phyloP scores from a whole-genome alignment of 2,113 vertebrate species.

The Phainopepla nitens region DNA sequence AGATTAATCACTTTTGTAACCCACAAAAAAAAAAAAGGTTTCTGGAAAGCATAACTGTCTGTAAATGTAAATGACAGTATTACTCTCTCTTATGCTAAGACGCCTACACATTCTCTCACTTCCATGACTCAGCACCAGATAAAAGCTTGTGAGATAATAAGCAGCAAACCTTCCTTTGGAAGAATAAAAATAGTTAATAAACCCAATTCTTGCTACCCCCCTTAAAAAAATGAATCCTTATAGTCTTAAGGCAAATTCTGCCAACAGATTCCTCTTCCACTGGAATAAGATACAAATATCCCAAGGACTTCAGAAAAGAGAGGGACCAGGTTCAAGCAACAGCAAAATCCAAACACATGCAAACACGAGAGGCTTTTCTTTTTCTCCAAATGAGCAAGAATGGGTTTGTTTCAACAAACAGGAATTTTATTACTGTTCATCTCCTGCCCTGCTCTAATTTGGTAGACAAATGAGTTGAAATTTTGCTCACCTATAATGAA shows the following conservation, averaged over 20 bases:
- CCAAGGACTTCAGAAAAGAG: not conserved
- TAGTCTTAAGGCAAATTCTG: not conserved
- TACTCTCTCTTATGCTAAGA: slow-evolving; percentile 71
- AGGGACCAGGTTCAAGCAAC: not conserved
- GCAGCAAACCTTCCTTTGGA: slow-evolving; percentile 58
- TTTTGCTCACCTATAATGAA: slow-evolving; percentile 60
- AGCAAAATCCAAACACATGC: slow-evolving; percentile 46
- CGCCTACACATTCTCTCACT: slow-evolving; percentile 76
- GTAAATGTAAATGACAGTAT: slow-evolving; percentile 72
- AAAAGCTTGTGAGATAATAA: slow-evolving; percentile 64
- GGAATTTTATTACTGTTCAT: slow-evolving; percentile 35
- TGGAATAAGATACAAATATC: not conserved
- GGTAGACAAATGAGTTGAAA: slow-evolving; percentile 52
- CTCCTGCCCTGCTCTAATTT: slow-evolving; percentile 8
- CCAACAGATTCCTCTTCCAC: not conserved
- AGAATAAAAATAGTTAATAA: not conserved
- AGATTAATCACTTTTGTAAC: slow-evolving; percentile 75
- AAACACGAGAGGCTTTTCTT: not conserved
- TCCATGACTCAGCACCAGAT: slow-evolving; percentile 77
- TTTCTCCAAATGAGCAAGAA: slow-evolving; percentile 46
- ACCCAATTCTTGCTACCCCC: not conserved
- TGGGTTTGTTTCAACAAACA: not conserved
- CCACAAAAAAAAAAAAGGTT: slow-evolving; percentile 68
- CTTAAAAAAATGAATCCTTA: not conserved
- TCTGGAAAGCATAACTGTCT: slow-evolving; percentile 80